These are phyloP conservation scores for Ennomos fuscantarius DNA, from an alignment of 2,888 invertebrate species.

Conservation along the genomic window DNA sequence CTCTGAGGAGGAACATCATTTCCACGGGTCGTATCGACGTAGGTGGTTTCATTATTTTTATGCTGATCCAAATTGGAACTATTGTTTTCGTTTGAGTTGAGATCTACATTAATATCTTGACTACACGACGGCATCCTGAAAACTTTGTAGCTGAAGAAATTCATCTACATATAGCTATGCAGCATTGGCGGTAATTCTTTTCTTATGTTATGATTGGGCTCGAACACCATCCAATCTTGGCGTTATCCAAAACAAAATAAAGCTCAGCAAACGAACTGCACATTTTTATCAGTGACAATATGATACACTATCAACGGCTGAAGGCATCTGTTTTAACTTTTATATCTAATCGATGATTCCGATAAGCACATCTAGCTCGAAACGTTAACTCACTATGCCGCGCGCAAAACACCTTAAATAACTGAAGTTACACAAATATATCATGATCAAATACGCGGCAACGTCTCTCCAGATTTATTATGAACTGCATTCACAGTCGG, in stretches of 20 bases:
- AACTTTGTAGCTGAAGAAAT: constrained; percentile 45
- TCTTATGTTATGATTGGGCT: constrained; percentile 21
- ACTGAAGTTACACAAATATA: constrained; percentile 59
- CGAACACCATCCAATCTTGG: constrained; percentile 15
- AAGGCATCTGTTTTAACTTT: constrained; percentile 55
- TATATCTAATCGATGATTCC: constrained; percentile 58
- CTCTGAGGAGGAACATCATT: constrained; percentile 53
- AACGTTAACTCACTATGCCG: constrained; percentile 60
- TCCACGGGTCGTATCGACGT: constrained; percentile 50
- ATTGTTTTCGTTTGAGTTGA: constrained; percentile 69
- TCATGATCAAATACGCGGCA: constrained; percentile 67
- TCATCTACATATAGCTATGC: constrained; percentile 40
- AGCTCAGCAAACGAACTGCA: constrained; percentile 52
- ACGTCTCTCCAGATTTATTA: constrained; percentile 56
- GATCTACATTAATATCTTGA: constrained; percentile 74
- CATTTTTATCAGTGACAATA: constrained; percentile 62
- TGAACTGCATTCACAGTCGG: constrained; percentile 68
- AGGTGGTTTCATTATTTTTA: constrained; percentile 55
- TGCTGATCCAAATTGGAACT: constrained; percentile 59
- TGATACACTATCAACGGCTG: constrained; percentile 55
- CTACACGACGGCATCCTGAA: constrained; percentile 75
- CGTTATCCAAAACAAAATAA: constrained; percentile 42
- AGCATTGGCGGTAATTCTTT: constrained; percentile 12
- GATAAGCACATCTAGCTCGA: constrained; percentile 51
- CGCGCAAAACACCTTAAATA: constrained; percentile 45